Conservation (phyloP, 2,113 vertebrate genomes). For the Trematocara macrostoma region DNA sequence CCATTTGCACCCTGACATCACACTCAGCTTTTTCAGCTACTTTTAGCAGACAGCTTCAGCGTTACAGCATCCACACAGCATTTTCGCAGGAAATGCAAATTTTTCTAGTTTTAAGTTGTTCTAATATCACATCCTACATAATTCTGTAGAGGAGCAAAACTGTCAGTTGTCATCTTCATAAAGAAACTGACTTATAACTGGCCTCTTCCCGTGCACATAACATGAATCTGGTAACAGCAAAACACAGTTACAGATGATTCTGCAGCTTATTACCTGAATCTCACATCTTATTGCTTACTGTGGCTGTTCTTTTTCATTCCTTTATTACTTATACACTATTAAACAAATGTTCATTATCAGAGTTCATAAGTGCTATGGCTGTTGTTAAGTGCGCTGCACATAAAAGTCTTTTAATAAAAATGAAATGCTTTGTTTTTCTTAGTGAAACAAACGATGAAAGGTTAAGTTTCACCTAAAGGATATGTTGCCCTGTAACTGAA, state of each 20-base stretch:
- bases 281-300: neutral
- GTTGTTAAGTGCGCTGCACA: neutral
- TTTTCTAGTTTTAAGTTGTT: neutral
- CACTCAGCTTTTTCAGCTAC: too few species aligned
- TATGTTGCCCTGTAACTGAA: neutral
- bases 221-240: neutral
- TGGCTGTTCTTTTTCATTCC: neutral
- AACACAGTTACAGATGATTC: neutral
- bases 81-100: too few species aligned
- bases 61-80: too few species aligned
- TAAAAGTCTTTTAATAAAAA: neutral
- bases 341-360: neutral
- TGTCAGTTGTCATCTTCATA: neutral
- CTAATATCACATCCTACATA: neutral
- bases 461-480: neutral
- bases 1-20: too few species aligned
- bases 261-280: neutral
- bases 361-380: neutral
- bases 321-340: neutral
- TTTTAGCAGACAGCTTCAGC: too few species aligned
- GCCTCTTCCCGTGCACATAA: neutral
- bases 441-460: neutral
- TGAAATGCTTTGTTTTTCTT: neutral
- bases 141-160: neutral
- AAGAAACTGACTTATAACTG: neutral